These are phyloP conservation scores for Ammodramus savannarum DNA, from an alignment of 2,113 vertebrate species.

Conservation along the genomic window DNA sequence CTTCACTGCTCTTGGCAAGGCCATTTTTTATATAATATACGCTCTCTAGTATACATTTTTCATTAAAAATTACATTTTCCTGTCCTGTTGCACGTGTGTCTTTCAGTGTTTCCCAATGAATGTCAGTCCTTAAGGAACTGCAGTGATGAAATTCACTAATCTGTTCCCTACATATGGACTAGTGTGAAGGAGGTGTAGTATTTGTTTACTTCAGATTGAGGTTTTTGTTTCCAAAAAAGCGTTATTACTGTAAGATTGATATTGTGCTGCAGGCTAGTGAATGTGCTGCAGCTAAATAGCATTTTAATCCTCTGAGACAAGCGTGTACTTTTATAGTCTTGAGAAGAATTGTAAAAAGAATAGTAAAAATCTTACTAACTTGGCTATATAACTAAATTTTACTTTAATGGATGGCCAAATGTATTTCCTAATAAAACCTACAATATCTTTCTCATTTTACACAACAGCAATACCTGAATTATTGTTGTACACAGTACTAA, in stretches of 20 bases:
- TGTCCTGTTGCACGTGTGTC: background rate
- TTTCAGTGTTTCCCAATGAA: background rate
- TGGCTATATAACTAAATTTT: background rate
- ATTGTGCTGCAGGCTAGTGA: background rate
- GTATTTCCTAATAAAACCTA: background rate
- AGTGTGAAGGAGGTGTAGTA: background rate
- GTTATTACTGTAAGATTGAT: background rate
- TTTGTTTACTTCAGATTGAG: background rate
- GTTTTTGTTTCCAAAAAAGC: background rate
- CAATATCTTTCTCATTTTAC: background rate
- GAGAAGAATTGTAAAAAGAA: background rate
- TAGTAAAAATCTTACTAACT: background rate
- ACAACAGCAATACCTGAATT: background rate
- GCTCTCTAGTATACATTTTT: background rate
- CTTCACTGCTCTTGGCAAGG: background rate
- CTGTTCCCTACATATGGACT: background rate
- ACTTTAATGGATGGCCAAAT: background rate
- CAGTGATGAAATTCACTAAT: background rate
- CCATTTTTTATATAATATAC: background rate
- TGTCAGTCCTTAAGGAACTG: background rate
- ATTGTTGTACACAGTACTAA: background rate
- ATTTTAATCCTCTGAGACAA: constrained; percentile 11
- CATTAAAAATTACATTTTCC: background rate
- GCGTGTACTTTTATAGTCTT: background rate
- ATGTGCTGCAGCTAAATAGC: background rate